These are phyloP conservation scores for Ectemnius continuus DNA, from an alignment of 2,888 invertebrate species.

Conservation along the genomic window DNA sequence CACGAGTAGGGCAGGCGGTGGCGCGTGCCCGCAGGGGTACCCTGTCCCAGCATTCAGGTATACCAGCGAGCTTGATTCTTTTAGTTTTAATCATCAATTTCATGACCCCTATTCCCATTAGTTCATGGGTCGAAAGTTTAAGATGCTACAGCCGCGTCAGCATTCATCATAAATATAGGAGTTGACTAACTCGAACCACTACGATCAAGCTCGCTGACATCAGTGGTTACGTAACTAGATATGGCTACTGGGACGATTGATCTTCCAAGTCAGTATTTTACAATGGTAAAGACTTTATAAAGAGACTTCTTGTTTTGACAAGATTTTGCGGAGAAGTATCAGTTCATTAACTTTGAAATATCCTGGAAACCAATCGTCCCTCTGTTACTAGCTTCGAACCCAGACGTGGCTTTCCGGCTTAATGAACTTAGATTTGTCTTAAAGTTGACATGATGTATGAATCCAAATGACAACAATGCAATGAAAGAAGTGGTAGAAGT, in stretches of 20 bases:
- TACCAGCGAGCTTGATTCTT: slow-evolving; percentile 70
- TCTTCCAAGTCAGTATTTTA: slow-evolving; percentile 27
- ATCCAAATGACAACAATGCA: neutral
- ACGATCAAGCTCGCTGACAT: slow-evolving; percentile 62
- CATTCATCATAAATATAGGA: neutral
- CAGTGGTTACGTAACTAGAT: slow-evolving; percentile 57
- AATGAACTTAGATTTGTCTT: neutral
- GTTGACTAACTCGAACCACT: neutral
- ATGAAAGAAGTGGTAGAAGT: too few relatives aligned
- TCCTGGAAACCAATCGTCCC: slow-evolving; percentile 53
- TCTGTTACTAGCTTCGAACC: slow-evolving; percentile 46
- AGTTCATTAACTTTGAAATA: neutral
- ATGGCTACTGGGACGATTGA: slow-evolving; percentile 46
- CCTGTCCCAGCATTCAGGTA: slow-evolving; percentile 99
- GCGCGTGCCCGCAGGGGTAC: slow-evolving; percentile 87
- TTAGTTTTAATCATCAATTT: neutral
- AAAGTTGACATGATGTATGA: neutral
- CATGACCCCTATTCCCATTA: too few relatives aligned
- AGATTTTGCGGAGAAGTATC: too few relatives aligned
- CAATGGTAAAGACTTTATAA: too few relatives aligned
- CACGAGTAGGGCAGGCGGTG: slow-evolving; percentile 65
- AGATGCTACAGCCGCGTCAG: neutral
- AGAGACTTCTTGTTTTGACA: too few relatives aligned
- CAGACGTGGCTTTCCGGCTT: slow-evolving; percentile 24
- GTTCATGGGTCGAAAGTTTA: too few relatives aligned